phyloP scores from a whole-genome alignment of 2,113 vertebrate species.

The Panthera uncia region DNA sequence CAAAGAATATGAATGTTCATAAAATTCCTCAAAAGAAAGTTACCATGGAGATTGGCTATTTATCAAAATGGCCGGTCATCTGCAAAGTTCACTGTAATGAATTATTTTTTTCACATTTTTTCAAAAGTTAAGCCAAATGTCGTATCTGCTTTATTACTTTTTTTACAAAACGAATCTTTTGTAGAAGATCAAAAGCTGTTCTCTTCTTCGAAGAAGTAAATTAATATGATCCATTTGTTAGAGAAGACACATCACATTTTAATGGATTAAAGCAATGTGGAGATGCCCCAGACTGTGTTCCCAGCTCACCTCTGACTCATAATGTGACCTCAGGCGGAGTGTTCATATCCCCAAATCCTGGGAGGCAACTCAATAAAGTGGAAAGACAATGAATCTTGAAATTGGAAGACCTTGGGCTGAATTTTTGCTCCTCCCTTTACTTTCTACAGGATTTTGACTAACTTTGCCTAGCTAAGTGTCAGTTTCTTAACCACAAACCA shows the following conservation, averaged over 20 bases:
- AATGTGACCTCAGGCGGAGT: constrained; percentile 29
- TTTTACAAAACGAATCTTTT: constrained; percentile 19
- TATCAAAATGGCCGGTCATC: neutral
- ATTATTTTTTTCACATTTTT: constrained; percentile 5
- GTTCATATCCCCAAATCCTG: constrained; percentile 11
- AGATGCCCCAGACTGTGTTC: constrained; percentile 34
- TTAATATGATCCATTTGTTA: neutral
- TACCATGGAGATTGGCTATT: constrained; percentile 48
- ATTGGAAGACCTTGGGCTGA: neutral
- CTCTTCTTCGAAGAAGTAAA: neutral
- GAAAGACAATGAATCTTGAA: constrained; percentile 65
- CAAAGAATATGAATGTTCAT: constrained; percentile 57
- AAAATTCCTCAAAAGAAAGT: constrained; percentile 68
- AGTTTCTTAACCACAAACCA: neutral
- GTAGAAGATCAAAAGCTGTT: neutral
- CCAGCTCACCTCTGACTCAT: constrained; percentile 65
- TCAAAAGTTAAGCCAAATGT: constrained; percentile 45
- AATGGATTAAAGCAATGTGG: neutral
- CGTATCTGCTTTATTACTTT: neutral
- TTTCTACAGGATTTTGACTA: constrained; percentile 4
- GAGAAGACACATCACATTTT: neutral
- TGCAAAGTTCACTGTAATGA: constrained; percentile 21
- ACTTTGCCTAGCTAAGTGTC: neutral
- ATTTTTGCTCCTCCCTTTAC: neutral
- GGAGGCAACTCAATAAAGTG: constrained; percentile 31